Base-by-base conservation (phyloP, 2,888 invertebrate genomes). In the Adineta ricciae region DNA sequence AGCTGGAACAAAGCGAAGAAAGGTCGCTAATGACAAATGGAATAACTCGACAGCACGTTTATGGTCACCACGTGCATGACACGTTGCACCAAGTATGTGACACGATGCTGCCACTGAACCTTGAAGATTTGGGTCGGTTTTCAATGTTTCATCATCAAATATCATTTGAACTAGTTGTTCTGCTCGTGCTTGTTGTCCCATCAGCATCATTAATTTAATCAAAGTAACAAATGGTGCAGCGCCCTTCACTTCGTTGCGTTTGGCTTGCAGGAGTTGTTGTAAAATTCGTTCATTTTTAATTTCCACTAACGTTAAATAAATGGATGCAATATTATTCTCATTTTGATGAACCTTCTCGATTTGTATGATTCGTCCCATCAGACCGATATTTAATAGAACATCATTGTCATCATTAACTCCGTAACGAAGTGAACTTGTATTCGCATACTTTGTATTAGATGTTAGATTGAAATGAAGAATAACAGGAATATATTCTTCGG, bases 141-240 rank as follows among this genome's bases (percentile, higher is more conserved):
- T 41, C 4, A 64, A 32, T 64, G 38, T 24, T 24, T 78, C 41
- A 78, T 38, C 78, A n/a, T 41, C 78, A 41, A 78, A 78, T 78
- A 38, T 41, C 41, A 41, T 41, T 78, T 78, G 78, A n/a, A 38
- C 78, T 24, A 78, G n/a, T 78, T 78, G 78, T 41, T 78, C 78
- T n/a, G 78, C 78, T n/a, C 78, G 78, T 41, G n/a, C 7, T 41
- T 78, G 41, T n/a, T 78, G 41, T 24, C 41, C 36, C 38, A 41
- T 78, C 0, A n/a, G 11, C 11, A 41, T 41, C 78, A 78, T 78
- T 78, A 78, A 14, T n/a, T 78, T 41, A 24, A 41, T 78, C n/a
- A 78, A n/a, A 41, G 21, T 21, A 41, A 78, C 24, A 24, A 78
- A 78, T 41, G 78, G 78, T 41, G 78, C 24, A n/a, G 64, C 64